Conservation (phyloP, 2,888 invertebrate genomes). For the Arctia plantaginis region DNA sequence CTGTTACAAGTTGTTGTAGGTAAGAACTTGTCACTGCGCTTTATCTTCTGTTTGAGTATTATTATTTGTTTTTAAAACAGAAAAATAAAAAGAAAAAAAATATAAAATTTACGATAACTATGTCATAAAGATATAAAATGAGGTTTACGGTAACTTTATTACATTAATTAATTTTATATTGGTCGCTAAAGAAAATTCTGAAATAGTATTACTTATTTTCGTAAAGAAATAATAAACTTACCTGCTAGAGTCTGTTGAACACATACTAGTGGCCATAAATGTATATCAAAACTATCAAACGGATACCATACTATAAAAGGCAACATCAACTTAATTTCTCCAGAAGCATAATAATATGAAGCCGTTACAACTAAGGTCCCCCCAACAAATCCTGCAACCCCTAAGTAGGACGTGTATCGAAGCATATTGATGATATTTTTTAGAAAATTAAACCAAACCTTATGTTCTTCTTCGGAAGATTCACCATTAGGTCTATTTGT, state of each 20-base stretch:
- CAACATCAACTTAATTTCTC: slow-evolving; percentile 53
- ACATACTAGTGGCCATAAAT: slow-evolving; percentile 60
- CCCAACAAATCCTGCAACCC: slow-evolving; percentile 47
- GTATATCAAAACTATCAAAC: slow-evolving; percentile 57
- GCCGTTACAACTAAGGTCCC: slow-evolving; percentile 53
- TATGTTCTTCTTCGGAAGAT: slow-evolving; percentile 29
- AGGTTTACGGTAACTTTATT: neutral
- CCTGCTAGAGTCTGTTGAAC: slow-evolving; percentile 60
- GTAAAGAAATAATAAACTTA: slow-evolving; percentile 34
- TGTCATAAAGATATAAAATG: too few species aligned
- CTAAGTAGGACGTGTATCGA: slow-evolving; percentile 29
- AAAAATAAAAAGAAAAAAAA: too few species aligned
- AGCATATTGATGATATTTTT: slow-evolving; percentile 41
- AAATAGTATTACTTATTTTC: neutral
- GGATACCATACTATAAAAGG: slow-evolving; percentile 66
- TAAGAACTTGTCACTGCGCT: too few species aligned
- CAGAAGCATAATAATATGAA: slow-evolving; percentile 52
- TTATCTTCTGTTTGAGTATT: too few species aligned
- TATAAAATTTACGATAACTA: too few species aligned
- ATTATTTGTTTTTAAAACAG: too few species aligned
- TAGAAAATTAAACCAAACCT: slow-evolving; percentile 43
- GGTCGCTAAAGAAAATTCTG: neutral
- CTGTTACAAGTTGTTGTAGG: too few species aligned
- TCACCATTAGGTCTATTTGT: slow-evolving; percentile 20
- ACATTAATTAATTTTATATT: neutral